Conservation (phyloP, 1,140 invertebrate genomes). For the Sminthurinus signatus region DNA sequence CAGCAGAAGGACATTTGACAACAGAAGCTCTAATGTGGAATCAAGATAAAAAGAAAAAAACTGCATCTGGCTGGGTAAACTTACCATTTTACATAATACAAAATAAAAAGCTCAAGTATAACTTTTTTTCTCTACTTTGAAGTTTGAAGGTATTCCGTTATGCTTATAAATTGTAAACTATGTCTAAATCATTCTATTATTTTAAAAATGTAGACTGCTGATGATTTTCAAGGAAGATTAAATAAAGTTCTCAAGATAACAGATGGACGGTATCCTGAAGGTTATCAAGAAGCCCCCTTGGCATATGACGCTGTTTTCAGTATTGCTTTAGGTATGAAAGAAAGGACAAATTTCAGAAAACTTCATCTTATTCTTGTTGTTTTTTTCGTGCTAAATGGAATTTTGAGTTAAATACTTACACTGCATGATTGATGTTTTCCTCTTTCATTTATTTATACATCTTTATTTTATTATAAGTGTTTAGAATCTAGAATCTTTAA, state of each 20-base stretch:
- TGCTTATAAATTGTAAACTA: no score
- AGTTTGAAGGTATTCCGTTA: background rate
- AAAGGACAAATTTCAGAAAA: constrained; percentile 4
- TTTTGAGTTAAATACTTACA: no score
- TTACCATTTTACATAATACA: constrained; percentile 9
- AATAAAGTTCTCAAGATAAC: constrained; percentile 72
- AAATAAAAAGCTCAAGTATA: no score
- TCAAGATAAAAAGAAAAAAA: constrained; percentile 78
- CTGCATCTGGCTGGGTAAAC: constrained; percentile 82
- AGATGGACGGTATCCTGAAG: constrained; percentile 76
- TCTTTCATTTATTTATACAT: no score
- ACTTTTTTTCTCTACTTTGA: background rate
- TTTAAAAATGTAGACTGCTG: constrained; percentile 52
- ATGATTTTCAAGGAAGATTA: constrained; percentile 57
- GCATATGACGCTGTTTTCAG: constrained; percentile 99
- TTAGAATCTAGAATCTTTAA: no score
- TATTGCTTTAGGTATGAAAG: constrained; percentile 68
- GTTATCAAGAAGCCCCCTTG: constrained; percentile 95
- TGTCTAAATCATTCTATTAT: background rate
- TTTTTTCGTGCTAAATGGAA: no score
- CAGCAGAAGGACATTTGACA: constrained; percentile 94
- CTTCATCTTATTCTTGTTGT: no score
- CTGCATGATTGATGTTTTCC: no score
- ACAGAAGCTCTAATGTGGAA: constrained; percentile 99
- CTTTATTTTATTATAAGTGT: no score